Evolutionary conservation across 35 echinoderm and acorn worm species (phyloP).

Genomic region (Lytechinus variegatus): DNA sequence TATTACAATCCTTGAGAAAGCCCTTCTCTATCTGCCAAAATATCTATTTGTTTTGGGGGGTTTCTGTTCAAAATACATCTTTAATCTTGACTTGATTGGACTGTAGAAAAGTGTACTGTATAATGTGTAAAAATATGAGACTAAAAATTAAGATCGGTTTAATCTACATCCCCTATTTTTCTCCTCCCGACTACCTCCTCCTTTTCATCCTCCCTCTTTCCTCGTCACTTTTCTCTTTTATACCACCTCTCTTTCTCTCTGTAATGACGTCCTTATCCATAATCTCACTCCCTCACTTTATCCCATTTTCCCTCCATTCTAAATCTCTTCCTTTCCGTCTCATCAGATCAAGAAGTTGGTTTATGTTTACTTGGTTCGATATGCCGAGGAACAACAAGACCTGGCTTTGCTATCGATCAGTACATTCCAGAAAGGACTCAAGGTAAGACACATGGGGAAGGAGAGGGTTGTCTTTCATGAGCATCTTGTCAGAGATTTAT

Average conservation of each 20-base stretch:
- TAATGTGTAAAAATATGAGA: too few species aligned
- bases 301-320: not conserved
- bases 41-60: too few species aligned
- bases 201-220: not conserved
- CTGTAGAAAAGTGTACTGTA: too few species aligned
- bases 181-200: not conserved
- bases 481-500: too few species aligned
- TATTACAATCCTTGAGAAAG: too few species aligned
- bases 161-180: too few species aligned
- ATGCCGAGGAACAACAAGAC: conserved; percentile 99
- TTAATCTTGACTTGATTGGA: too few species aligned
- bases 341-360: conserved; percentile 97
- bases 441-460: conserved; percentile 60
- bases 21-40: too few species aligned
- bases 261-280: not conserved
- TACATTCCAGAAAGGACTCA: conserved; percentile 98
- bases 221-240: not conserved
- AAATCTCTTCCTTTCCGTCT: not conserved
- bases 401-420: conserved; percentile 96
- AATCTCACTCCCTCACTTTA: not conserved
- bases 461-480: too few species aligned
- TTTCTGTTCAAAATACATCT: too few species aligned
- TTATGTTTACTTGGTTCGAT: conserved; percentile 96
- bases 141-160: too few species aligned
- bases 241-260: not conserved